Conservation (phyloP, 2,797 vertebrate species). For the Chaetodon trifasciatus region DNA sequence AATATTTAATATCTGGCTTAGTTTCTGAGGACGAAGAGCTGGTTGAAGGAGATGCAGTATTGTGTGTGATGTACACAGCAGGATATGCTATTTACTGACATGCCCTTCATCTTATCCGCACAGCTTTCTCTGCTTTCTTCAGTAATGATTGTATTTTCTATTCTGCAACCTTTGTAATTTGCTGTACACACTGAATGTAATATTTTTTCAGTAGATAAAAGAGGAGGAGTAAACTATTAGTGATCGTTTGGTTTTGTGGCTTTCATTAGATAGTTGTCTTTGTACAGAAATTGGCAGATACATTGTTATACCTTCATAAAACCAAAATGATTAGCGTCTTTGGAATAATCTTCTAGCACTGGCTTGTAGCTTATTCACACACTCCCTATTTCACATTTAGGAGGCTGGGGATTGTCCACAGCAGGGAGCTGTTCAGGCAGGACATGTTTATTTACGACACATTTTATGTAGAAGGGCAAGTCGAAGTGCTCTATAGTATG, state of each 20-base stretch:
- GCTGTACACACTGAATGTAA: not conserved
- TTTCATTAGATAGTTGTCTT: not conserved
- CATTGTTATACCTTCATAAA: not conserved
- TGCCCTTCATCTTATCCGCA: constrained; percentile 6
- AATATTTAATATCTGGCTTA: constrained; percentile 38
- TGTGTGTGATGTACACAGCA: constrained; percentile 32
- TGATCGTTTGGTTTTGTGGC: not conserved
- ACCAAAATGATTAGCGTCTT: not conserved
- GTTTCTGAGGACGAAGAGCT: not conserved
- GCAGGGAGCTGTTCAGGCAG: not conserved
- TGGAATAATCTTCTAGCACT: not conserved
- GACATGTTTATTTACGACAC: not conserved
- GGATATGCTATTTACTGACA: constrained; percentile 23
- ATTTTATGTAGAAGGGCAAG: not conserved
- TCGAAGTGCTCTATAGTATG: not conserved
- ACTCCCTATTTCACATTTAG: not conserved
- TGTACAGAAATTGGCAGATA: no score
- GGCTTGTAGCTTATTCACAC: not conserved
- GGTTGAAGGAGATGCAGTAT: constrained; percentile 7
- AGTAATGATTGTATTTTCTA: not conserved
- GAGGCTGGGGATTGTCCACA: not conserved
- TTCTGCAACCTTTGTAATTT: not conserved
- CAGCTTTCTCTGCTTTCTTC: constrained; percentile 13
- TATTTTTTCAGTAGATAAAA: constrained; percentile 6
- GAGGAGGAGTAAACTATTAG: not conserved